Base-by-base conservation (phyloP, 2,797 vertebrate species). In the Micrastur ruficollis region DNA sequence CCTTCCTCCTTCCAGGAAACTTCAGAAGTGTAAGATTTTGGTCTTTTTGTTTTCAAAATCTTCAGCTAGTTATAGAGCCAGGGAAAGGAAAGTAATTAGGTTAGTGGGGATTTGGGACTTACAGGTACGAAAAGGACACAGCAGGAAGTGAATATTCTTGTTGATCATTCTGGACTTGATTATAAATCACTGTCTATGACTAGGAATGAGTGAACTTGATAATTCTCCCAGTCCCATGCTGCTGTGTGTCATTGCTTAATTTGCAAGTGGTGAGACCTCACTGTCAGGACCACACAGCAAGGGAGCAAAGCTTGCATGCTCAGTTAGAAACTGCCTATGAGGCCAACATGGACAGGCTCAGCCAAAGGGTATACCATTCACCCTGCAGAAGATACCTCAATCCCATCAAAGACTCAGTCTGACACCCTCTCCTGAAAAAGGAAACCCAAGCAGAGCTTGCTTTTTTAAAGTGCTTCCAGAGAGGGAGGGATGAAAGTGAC, bases 271-370 rank as follows among this genome's bases (percentile, higher is more conserved):
- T n/a, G 40, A 74, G 31, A 49, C 7, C 12, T 8, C 0, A 0
- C 11, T 34, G 38, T 40, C 58, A 73, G 29, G 52, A 61, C 47
- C 0, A 0, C 21, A 62, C 2, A 0, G 32, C 20, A 81, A 62
- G 42, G 55, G 22, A 63, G 17, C 8, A 67, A 59, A 85, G 34
- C 20, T 38, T 58, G 56, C 14, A 42, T 18, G 8, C 22, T 38
- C 22, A 23, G 26, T 55, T 34, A n/a, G 46, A 66, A 88, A 38
- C 58, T 66, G 52, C 31, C 50, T 42, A 34, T 1, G 2, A 58
- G 36, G 61, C 11, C 42, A 66, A 19, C 1, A 1, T 14, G 36
- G 47, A 40, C 20, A 15, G 0, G 1, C 27, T 67, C 23, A 53
- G 61, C 23, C 50, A 36, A 79, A 61, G 15, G 11, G 9, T 58